Evolutionary conservation across 2,888 invertebrate species (phyloP).

Genomic region (Lepidocyrtinus sp.): DNA sequence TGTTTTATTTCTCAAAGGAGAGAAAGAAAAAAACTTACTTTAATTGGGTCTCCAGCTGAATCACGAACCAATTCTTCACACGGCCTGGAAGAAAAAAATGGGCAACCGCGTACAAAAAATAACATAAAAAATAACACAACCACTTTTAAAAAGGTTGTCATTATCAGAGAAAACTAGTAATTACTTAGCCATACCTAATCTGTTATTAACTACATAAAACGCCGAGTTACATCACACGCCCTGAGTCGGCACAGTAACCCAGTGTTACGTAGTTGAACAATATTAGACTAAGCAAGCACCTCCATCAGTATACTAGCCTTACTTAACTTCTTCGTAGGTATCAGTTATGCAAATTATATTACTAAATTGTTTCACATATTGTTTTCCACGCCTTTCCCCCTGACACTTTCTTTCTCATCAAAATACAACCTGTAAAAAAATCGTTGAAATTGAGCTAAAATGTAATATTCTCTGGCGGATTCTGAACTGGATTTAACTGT

Average conservation of each 20-base stretch:
- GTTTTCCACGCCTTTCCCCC: too few species aligned
- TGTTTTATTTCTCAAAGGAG: too few species aligned
- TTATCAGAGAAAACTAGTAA: constrained; percentile 54
- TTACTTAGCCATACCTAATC: constrained; percentile 54
- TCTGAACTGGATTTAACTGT: too few species aligned
- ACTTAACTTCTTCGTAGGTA: too few species aligned
- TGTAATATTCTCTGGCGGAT: too few species aligned
- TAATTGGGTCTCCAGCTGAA: constrained; percentile 25
- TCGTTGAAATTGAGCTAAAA: too few species aligned
- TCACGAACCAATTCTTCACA: constrained; percentile 48
- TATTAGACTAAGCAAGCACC: too few species aligned
- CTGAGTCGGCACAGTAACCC: neutral
- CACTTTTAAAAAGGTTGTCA: constrained; percentile 34
- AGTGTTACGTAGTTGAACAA: too few species aligned
- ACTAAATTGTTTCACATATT: neutral
- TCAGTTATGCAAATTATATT: neutral
- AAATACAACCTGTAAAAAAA: too few species aligned
- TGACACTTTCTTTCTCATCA: too few species aligned
- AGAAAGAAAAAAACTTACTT: constrained; percentile 22
- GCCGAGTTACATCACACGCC: constrained; percentile 45
- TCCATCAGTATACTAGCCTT: too few species aligned
- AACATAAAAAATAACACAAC: constrained; percentile 27
- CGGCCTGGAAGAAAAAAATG: neutral
- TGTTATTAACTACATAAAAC: constrained; percentile 55
- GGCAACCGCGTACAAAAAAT: constrained; percentile 5